Conservation (phyloP, 2,113 vertebrate genomes). For the Nestor notabilis region DNA sequence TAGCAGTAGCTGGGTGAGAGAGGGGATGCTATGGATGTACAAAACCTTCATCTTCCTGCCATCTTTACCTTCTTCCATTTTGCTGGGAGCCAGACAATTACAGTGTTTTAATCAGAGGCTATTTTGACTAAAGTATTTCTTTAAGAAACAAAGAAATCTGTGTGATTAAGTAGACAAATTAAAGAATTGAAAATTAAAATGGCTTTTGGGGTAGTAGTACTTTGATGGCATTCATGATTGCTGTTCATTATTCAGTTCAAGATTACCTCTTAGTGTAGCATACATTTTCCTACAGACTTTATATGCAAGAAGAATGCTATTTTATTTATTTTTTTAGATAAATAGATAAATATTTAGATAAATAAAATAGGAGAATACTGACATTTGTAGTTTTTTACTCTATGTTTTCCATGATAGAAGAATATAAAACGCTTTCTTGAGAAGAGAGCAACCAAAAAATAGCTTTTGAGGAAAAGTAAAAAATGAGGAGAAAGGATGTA, state of each 20-base stretch:
- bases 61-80: neutral
- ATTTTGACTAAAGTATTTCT: neutral
- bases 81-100: neutral
- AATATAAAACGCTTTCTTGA: neutral
- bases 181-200: neutral
- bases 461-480: neutral
- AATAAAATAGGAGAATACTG: neutral
- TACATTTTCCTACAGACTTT: constrained; percentile 5
- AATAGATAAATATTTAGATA: neutral
- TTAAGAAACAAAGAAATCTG: neutral
- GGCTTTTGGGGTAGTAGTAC: neutral
- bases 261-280: neutral
- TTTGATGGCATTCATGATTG: neutral
- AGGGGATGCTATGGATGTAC: neutral
- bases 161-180: neutral
- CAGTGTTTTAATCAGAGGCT: neutral
- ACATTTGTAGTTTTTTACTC: neutral
- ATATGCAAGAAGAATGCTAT: neutral
- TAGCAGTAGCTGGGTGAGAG: neutral
- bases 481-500: neutral
- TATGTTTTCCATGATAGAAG: constrained; percentile 7
- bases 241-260: neutral
- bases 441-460: neutral
- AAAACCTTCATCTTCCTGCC: neutral
- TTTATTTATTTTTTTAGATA: constrained; percentile 12